Conservation (phyloP, 2,888 invertebrate genomes). For the Ormyrus rosae region DNA sequence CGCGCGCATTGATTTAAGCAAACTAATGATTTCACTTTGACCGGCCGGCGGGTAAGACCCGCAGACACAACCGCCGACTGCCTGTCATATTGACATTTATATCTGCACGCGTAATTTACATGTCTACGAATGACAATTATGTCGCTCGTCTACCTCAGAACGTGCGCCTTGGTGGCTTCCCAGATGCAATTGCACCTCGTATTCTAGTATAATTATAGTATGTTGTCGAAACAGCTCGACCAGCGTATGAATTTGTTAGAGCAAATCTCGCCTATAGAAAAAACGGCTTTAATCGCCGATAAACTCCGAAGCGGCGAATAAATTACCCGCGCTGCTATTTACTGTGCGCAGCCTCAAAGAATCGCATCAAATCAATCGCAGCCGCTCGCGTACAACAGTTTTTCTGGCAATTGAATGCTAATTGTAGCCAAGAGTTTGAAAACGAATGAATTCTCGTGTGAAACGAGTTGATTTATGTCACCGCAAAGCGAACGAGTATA, state of each 20-base stretch:
- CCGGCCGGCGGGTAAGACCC: constrained; percentile 66
- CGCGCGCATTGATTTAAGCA: constrained; percentile 76
- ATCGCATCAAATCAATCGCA: no score
- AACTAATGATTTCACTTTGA: constrained; percentile 77
- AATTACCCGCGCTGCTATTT: constrained; percentile 9
- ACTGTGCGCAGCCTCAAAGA: no score
- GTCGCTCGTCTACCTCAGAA: constrained; percentile 51
- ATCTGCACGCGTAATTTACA: constrained; percentile 73
- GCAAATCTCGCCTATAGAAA: constrained; percentile 33
- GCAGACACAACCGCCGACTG: constrained; percentile 61
- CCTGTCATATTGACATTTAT: constrained; percentile 75
- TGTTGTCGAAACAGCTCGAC: constrained; percentile 44
- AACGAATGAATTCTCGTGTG: no score
- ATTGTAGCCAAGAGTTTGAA: no score
- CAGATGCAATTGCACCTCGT: constrained; percentile 54
- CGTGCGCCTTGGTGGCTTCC: constrained; percentile 46
- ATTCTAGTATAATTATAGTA: constrained; percentile 53
- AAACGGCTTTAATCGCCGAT: constrained; percentile 32
- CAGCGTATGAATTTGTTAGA: constrained; percentile 51
- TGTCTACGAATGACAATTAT: constrained; percentile 74
- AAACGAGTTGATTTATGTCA: no score
- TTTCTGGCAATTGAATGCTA: no score
- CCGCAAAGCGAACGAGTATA: no score
- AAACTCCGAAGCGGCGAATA: not conserved
- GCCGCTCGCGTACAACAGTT: no score